A percentile compares a stretch with the other conserved stretches of the same genome.
These are phyloP conservation scores for Stenolophus ochropezus DNA, from an alignment of 2,888 invertebrate genomes.

Conservation along the genomic window DNA sequence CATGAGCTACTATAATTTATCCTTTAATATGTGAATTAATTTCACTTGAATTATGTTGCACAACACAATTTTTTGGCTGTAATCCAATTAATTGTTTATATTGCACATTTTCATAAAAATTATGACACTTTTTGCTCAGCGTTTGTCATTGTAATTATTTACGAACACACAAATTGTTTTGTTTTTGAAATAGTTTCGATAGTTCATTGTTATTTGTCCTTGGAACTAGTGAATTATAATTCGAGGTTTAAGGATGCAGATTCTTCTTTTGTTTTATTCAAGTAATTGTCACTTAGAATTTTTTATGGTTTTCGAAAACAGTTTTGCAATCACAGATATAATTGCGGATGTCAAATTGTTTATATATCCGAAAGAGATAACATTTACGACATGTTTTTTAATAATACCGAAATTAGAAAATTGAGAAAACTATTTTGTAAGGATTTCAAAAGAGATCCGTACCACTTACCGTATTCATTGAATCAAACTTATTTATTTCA, in stretches of 20 bases:
- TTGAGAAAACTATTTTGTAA: too few relatives aligned
- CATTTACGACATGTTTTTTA: neutral
- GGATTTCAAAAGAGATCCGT: too few relatives aligned
- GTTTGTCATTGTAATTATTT: neutral
- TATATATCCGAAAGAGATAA: neutral
- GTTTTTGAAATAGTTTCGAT: slow-evolving; percentile 9
- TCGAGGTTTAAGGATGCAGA: slow-evolving; percentile 2
- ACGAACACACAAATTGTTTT: slow-evolving; percentile 2
- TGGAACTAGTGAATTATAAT: neutral
- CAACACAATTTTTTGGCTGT: neutral
- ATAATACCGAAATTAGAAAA: neutral
- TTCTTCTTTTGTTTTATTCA: neutral
- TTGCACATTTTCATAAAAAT: neutral
- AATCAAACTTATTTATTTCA: too few relatives aligned
- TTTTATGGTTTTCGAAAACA: neutral
- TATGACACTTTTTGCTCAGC: slow-evolving; percentile 10
- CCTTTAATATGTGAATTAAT: too few relatives aligned
- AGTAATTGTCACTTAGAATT: neutral
- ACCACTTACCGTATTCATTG: too few relatives aligned
- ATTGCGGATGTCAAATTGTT: slow-evolving; percentile 3
- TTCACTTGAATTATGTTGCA: neutral
- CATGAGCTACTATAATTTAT: too few relatives aligned
- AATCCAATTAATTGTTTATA: slow-evolving; percentile 3
- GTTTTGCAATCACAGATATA: neutral
- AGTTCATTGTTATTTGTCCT: neutral